Percentiles rank a stretch among this genome's conserved stretches.
Conservation (phyloP, 2,888 invertebrate genomes). For the Mantis religiosa region DNA sequence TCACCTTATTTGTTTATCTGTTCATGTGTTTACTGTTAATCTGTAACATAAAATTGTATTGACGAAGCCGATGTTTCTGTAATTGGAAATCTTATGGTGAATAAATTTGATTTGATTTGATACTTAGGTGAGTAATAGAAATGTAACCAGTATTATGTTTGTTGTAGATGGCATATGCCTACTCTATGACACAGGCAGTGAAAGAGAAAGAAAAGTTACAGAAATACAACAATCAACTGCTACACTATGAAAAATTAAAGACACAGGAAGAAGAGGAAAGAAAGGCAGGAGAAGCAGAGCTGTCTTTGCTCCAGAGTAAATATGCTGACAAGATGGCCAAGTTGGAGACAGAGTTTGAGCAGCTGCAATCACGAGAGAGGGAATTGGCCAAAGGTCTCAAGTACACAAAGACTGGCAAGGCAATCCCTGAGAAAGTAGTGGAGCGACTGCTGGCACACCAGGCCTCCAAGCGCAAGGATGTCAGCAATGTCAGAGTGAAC, state of each 20-base stretch:
- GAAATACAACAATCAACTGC: constrained; percentile 38
- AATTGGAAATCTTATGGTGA: no score
- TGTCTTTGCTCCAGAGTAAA: neutral
- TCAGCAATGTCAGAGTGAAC: constrained; percentile 38
- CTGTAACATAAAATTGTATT: no score
- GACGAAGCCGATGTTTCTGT: no score
- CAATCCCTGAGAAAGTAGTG: constrained; percentile 36
- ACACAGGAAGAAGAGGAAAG: constrained; percentile 33
- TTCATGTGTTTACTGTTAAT: no score
- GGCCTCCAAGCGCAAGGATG: constrained; percentile 35
- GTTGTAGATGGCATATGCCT: constrained; percentile 40
- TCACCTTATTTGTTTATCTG: no score
- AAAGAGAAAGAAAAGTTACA: neutral
- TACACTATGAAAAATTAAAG: constrained; percentile 35
- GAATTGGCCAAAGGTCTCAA: constrained; percentile 41
- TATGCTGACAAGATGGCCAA: neutral
- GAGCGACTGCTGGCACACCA: constrained; percentile 39
- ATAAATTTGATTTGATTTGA: no score
- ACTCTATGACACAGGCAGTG: constrained; percentile 17
- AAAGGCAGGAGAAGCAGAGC: neutral
- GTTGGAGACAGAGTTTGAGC: constrained; percentile 34
- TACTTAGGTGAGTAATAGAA: no score
- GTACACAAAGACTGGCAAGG: constrained; percentile 41
- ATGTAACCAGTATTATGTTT: no score
- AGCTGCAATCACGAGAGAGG: constrained; percentile 38